These are phyloP conservation scores for Eulemur coronatus DNA, from an alignment of 2,797 vertebrate species.

Conservation along the genomic window DNA sequence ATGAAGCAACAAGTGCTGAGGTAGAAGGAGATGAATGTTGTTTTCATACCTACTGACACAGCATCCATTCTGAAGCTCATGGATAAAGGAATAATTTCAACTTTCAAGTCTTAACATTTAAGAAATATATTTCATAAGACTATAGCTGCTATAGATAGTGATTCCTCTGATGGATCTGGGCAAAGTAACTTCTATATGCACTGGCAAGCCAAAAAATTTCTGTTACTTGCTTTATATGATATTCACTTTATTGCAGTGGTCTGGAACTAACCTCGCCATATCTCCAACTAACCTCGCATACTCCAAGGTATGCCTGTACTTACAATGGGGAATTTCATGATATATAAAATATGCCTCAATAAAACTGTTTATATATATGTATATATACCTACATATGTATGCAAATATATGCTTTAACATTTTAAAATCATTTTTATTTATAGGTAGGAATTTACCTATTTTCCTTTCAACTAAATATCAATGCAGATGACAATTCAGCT, in stretches of 20 bases:
- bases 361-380: neutral
- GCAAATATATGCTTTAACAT: neutral
- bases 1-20: neutral
- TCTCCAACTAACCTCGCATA: neutral
- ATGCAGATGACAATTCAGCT: neutral
- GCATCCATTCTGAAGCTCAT: neutral
- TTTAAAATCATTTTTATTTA: conserved; percentile 33
- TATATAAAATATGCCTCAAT: conserved; percentile 10
- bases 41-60: neutral
- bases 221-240: neutral
- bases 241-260: neutral
- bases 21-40: neutral
- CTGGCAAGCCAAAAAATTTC: neutral
- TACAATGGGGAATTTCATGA: neutral
- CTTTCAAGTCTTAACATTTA: neutral
- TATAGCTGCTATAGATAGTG: neutral
- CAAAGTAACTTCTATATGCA: neutral
- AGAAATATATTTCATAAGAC: neutral
- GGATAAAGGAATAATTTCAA: neutral
- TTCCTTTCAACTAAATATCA: conserved; percentile 15
- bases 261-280: neutral
- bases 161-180: neutral
- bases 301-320: neutral
- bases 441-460: conserved; percentile 30
- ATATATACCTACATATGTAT: neutral